Evolutionary conservation across 2,888 invertebrate species (phyloP), one percentile per base, ranked within the genome.

Genomic region (Muschampia plurimacula): DNA sequence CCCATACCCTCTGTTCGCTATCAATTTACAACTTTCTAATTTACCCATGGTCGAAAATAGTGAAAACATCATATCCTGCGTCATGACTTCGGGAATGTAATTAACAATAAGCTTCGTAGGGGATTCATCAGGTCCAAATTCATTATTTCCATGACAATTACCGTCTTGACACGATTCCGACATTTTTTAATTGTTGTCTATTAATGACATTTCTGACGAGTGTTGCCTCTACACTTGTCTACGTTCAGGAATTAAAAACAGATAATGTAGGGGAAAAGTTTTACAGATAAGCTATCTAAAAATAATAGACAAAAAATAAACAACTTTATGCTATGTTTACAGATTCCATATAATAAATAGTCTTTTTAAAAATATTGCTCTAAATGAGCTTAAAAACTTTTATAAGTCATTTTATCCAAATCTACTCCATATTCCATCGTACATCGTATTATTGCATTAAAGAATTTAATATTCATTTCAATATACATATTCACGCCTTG

Each of bases 131-230:
- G 94, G 89, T 85, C 94, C 81, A 92, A 86, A 92, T 90, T 95
- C 94, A 88, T 88, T 92, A 92, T 85, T 93, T 92, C 92, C 94
- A 89, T 94, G 94, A 94, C 94, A 94, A 93, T 93, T 94, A 93
- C 91, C 93, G 92, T 94, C 94, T 91, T 95, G 94, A 95, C 94
- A 95, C 94, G 94, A 94, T 92, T 94, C 94, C 94, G 94, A 94
- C 94, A 95, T 95, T 95, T 94, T 94, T 94, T 94, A 95, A 93
- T 94, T 94, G 94, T 94, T 95, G 94, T 93, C 93, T 91, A 89
- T 85, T 89, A 92, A 91, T 94, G 94, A 95, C 94, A 94, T 93
- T 93, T 92, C 71, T 82, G 82, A 80, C 83, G 83, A 88, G 86
- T 87, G 88, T 89, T 89, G 85, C 84, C 80, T 84, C 82, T 80